These are phyloP conservation scores for Tanytarsus gracilentus DNA, from an alignment of 2,888 invertebrate genomes.

Conservation along the genomic window DNA sequence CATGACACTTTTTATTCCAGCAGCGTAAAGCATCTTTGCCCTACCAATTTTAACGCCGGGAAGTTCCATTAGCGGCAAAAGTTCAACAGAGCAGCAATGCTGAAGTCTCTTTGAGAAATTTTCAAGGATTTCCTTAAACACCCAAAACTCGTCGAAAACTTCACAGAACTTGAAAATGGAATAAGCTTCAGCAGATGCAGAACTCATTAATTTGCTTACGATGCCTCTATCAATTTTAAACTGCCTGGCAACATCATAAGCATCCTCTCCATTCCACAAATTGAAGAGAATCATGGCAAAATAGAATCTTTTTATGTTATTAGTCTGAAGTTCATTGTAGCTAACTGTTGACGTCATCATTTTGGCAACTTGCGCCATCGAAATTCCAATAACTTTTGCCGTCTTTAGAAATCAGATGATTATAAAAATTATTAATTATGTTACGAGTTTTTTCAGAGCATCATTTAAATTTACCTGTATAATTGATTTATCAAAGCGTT, in stretches of 20 bases:
- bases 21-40: too few relatives aligned
- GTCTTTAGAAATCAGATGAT: slow-evolving; percentile 51
- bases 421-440: too few relatives aligned
- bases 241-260: slow-evolving; percentile 61
- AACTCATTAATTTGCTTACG: slow-evolving; percentile 65
- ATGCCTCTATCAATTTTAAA: slow-evolving; percentile 66
- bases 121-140: slow-evolving; percentile 64
- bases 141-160: slow-evolving; percentile 72
- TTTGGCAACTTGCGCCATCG: slow-evolving; percentile 60
- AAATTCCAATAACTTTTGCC: slow-evolving; percentile 67
- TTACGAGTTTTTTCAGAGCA: too few relatives aligned
- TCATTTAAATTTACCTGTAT: too few relatives aligned
- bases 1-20: too few relatives aligned
- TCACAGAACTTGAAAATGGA: slow-evolving; percentile 73
- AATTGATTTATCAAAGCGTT: slow-evolving; percentile 32
- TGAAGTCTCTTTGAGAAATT: slow-evolving; percentile 66
- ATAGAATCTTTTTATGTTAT: slow-evolving; percentile 78
- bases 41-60: slow-evolving; percentile 75
- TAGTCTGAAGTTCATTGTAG: too few relatives aligned
- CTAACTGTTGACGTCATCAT: too few relatives aligned
- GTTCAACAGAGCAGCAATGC: slow-evolving; percentile 70
- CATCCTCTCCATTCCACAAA: slow-evolving; percentile 57
- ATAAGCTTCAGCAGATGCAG: slow-evolving; percentile 62
- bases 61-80: slow-evolving; percentile 75
- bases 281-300: slow-evolving; percentile 77